Conservation (phyloP, 2,797 vertebrate species). For the Tenualosa ilisha region DNA sequence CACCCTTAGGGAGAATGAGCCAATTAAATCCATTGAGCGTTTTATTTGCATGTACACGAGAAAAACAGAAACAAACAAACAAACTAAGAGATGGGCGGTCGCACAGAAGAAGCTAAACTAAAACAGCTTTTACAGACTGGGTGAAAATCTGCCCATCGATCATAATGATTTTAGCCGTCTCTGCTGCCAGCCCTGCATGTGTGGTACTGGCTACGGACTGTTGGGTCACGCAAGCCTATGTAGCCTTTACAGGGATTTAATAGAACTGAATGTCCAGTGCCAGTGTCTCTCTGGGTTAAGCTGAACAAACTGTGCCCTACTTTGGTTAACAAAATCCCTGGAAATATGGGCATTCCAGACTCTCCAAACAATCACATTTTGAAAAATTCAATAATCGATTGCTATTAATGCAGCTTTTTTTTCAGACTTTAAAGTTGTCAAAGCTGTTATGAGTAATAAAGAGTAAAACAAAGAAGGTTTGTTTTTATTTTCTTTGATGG, state of each 20-base stretch:
- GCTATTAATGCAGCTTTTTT: background rate
- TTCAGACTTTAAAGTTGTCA: background rate
- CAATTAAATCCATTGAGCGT: background rate
- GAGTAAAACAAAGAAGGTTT: background rate
- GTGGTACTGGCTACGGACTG: background rate
- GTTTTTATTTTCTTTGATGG: background rate
- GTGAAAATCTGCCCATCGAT: slow-evolving; percentile 10
- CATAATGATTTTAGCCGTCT: slow-evolving; percentile 14
- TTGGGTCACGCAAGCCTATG: slow-evolving; percentile 36
- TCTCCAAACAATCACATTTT: background rate
- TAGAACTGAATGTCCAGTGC: slow-evolving; percentile 50
- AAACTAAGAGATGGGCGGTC: background rate
- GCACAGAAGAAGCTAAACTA: background rate
- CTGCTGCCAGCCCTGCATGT: background rate
- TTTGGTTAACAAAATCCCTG: slow-evolving; percentile 58
- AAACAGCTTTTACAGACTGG: background rate
- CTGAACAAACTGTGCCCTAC: slow-evolving; percentile 63
- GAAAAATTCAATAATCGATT: background rate
- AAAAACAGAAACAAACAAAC: background rate
- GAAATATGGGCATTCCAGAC: slow-evolving; percentile 47
- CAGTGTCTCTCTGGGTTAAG: slow-evolving; percentile 68
- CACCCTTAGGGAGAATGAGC: background rate
- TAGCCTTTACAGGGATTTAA: slow-evolving; percentile 17
- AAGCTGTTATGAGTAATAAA: background rate
- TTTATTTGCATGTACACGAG: background rate